Percentiles rank a stretch among this genome's conserved stretches.
phyloP scores from a whole-genome alignment of 1,140 invertebrate genomes.

The Pogonus chalceus region DNA sequence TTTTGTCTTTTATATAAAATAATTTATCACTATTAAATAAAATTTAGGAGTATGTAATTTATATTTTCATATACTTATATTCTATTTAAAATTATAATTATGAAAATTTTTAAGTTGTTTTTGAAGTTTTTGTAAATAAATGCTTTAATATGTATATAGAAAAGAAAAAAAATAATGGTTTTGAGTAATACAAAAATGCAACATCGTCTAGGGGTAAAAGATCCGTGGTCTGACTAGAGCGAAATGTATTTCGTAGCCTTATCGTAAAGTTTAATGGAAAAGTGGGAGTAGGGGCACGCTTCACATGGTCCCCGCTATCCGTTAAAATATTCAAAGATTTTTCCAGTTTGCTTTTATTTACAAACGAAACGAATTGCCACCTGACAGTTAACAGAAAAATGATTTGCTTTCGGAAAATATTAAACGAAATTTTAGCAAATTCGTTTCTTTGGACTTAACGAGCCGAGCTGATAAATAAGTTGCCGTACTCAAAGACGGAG shows the following conservation, averaged over 20 bases:
- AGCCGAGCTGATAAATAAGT: neutral
- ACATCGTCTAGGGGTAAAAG: too few species aligned
- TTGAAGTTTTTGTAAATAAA: too few species aligned
- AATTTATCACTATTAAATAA: too few species aligned
- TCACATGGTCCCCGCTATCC: neutral
- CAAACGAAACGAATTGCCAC: slow-evolving; percentile 6
- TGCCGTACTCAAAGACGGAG: neutral
- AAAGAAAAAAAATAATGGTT: too few species aligned
- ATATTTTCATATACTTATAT: too few species aligned
- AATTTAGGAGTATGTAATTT: too few species aligned
- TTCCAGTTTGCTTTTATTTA: slow-evolving; percentile 4
- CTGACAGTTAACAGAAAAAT: slow-evolving; percentile 1
- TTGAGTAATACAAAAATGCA: too few species aligned
- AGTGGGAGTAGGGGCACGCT: neutral
- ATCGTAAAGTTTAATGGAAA: slow-evolving; percentile 6
- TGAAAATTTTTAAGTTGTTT: too few species aligned
- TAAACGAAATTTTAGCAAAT: slow-evolving; percentile 8
- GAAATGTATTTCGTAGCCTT: neutral
- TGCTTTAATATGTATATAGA: too few species aligned
- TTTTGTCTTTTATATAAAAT: too few species aligned
- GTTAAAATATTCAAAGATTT: slow-evolving; percentile 1
- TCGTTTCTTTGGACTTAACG: neutral
- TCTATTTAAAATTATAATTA: too few species aligned
- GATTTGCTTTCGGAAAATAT: slow-evolving; percentile 4
- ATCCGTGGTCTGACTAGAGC: neutral